Evolutionary conservation across 2,113 vertebrate species (phyloP).

Genomic region (Psittacula cyanocephala): DNA sequence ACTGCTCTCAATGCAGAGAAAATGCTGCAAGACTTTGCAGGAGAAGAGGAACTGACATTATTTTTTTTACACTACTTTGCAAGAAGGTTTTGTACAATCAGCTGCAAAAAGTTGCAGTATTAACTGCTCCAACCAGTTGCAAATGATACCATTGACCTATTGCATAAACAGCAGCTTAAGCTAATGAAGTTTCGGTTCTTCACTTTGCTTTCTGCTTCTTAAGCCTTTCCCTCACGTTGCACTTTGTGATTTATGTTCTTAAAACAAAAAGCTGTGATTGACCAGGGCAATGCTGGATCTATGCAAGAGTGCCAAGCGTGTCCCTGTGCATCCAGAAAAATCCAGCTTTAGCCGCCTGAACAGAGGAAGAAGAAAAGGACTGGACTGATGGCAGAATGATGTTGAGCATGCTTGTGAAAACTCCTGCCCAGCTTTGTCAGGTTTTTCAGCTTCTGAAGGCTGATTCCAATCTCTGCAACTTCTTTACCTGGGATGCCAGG

Average conservation of each 20-base stretch:
- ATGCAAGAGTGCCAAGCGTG: neutral
- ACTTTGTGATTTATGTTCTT: neutral
- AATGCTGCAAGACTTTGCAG: neutral
- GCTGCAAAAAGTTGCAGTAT: neutral
- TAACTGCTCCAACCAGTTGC: neutral
- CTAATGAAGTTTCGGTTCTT: neutral
- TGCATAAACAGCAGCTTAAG: neutral
- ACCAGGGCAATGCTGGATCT: neutral
- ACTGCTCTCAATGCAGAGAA: neutral
- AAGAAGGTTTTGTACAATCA: neutral
- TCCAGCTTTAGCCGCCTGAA: neutral
- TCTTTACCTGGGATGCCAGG: neutral
- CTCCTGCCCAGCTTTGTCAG: neutral
- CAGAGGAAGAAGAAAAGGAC: neutral
- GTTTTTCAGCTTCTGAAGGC: conserved; percentile 5
- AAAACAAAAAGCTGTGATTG: neutral
- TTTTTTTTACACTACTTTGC: neutral
- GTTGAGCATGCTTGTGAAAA: neutral
- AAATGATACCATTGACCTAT: neutral
- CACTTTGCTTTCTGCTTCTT: neutral
- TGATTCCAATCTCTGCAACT: neutral
- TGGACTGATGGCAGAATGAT: neutral
- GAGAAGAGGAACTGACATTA: neutral
- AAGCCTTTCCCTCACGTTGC: neutral
- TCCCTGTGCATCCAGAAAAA: neutral